A percentile compares a stretch with the other conserved stretches of the same genome.
These are phyloP conservation scores for Campodea augens DNA, from an alignment of 1,140 invertebrate species.

Conservation along the genomic window DNA sequence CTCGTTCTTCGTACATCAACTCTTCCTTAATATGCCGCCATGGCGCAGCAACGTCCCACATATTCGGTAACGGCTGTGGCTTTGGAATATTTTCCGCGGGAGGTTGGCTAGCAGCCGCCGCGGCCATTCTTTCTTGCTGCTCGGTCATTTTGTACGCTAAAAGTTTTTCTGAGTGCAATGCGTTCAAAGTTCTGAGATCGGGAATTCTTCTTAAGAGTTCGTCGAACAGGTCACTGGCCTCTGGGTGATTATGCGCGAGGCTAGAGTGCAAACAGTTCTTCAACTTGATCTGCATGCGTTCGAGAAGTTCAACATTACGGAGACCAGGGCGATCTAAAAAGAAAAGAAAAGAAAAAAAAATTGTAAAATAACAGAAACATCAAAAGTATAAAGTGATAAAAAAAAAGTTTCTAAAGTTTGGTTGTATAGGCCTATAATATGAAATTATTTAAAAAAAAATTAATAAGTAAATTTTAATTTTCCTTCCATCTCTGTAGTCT, in stretches of 20 bases:
- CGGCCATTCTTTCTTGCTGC: conserved; percentile 53
- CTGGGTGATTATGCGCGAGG: conserved; percentile 49
- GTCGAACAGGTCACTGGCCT: conserved; percentile 47
- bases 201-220: conserved; percentile 86
- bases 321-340: conserved; percentile 64
- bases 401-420: conserved; percentile 5
- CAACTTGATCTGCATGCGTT: conserved; percentile 76
- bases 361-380: neutral
- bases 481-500: too few species aligned
- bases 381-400: conserved; percentile 1
- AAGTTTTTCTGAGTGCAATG: conserved; percentile 86
- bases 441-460: too few species aligned
- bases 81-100: conserved; percentile 1
- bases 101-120: conserved; percentile 27
- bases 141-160: conserved; percentile 81
- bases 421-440: too few species aligned
- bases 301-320: conserved; percentile 74
- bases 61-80: neutral
- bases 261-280: conserved; percentile 70
- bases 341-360: conserved; percentile 9
- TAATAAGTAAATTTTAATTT: too few species aligned
- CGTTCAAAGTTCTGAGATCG: conserved; percentile 84
- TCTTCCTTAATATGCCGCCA: conserved; percentile 18
- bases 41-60: conserved; percentile 30
- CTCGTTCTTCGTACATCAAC: conserved; percentile 47